Base-by-base conservation (phyloP, 2,797 vertebrate genomes). In the Selene dorsalis region DNA sequence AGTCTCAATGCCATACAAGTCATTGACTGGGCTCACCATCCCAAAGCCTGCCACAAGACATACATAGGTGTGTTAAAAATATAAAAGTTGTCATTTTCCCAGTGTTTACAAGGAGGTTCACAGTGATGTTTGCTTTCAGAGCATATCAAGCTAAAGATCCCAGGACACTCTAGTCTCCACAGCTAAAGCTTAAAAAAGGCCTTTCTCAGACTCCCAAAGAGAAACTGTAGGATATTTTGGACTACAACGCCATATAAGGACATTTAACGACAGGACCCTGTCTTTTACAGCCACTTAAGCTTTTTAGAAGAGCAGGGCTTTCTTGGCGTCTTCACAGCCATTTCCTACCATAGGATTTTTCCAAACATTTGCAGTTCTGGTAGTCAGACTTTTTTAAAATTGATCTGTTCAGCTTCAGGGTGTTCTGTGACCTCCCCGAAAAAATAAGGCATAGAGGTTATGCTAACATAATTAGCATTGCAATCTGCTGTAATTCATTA, bases 11-110 rank as follows among this genome's bases (percentile, higher is more conserved):
- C 95, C 95, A 65, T 94, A 96, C 84, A 99, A 93, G 92, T 99
- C 98, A 77, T 98, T 99, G 90, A 99, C 96, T 26, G 97, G 96
- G 76, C 94, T 95, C 84, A 98, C 95, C 94, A 95, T 95, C 79
- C 96, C 97, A 71, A 95, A 88, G 90, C 95, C 97, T 98, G 85
- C 24, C 74, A 64, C 47, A 58, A 70, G 38, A 86, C 69, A 84
- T 3, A 72, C 66, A 73, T 58, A 32, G 35, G 63, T 53, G 18
- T 50, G 74, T 22, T n/a, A 22, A 13, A 52, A 55, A 45, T 38
- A 57, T 55, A 32, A 13, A 22, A 74, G 41, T 43, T 35, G 4
- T 35, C 18, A 63, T 82, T 39, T 57, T 24, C 41, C 18, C 66
- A 60, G 69, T 24, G 63, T 38, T 52, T 73, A 17, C 20, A 53